Conservation (phyloP, 2,113 vertebrate genomes). For the Lucifuga dentata region DNA sequence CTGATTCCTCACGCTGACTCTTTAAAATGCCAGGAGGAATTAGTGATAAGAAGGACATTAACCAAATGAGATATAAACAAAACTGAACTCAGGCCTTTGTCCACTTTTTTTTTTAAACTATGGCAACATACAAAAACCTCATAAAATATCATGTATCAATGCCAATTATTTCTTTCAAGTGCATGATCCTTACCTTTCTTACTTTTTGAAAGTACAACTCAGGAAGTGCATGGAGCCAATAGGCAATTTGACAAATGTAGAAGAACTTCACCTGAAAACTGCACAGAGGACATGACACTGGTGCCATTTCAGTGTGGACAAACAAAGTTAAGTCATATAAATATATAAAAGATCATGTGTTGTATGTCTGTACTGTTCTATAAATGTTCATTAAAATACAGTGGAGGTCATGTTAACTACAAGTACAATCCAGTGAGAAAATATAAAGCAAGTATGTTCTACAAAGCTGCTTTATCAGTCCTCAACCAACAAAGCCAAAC, state of each 20-base stretch:
- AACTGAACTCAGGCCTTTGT: neutral
- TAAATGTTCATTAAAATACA: neutral
- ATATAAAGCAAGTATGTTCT: too few relatives aligned
- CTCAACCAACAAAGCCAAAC: neutral
- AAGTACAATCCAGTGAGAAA: too few relatives aligned
- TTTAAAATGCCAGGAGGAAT: neutral
- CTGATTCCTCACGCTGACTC: slow-evolving; percentile 3
- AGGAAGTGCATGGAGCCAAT: slow-evolving; percentile 88
- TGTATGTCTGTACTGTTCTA: neutral
- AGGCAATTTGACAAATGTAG: slow-evolving; percentile 91
- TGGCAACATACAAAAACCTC: neutral
- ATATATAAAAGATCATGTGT: neutral
- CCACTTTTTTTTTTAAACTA: too few relatives aligned
- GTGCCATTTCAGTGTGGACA: neutral
- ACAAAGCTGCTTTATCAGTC: neutral
- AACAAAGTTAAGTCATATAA: neutral
- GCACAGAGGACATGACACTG: slow-evolving; percentile 32
- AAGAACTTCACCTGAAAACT: slow-evolving; percentile 92
- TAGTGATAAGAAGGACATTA: neutral
- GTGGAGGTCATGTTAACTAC: neutral
- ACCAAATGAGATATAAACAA: neutral
- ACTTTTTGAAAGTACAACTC: slow-evolving; percentile 90
- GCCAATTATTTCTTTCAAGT: neutral
- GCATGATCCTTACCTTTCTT: slow-evolving; percentile 79
- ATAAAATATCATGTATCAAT: neutral